Evolutionary conservation across 2,888 invertebrate species (phyloP), one percentile per base, ranked within the genome.

Genomic region (Terebella lapidaria): DNA sequence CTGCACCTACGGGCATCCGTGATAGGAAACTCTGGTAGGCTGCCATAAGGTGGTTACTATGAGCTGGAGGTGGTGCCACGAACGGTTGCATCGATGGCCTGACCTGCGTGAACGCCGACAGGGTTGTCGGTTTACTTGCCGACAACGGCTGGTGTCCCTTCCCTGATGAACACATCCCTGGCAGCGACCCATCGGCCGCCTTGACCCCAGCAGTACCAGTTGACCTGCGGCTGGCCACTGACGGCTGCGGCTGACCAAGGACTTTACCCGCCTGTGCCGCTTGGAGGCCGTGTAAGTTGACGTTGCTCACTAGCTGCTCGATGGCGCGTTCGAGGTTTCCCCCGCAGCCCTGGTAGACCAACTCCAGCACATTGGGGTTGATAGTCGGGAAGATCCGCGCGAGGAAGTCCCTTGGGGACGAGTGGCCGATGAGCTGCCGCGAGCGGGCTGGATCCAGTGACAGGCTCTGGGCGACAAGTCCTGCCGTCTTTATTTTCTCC

Each of bases 301-400:
- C 27, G 30, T 53, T 56, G 35, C 54, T 59, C 26, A 59, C 70
- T 1, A 74, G 54, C 47, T 72, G 72, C 56, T 73, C 70, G n/a
- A 73, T 72, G 10, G 72, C 68, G 24, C 64, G 53, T 54, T 72
- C 72, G 46, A 74, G 61, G 53, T 71, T 70, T 0, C 73, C 71
- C 0, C 72, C 73, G 54, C 73, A 72, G 1, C 72, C 73, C 54
- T 74, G 74, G 70, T 69, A 74, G 18, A 73, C 69, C 18, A 74
- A 60, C 55, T 75, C 74, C 42, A 74, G 60, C 3, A 73, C 65
- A 55, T 69, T 71, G 3, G 71, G 68, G 56, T 73, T 74, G 35
- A 71, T 66, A 3, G 60, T 42, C 3, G 75, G 75, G 56, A 75
- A 75, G 18, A 73, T 69, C 57, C 70, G 59, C 26, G 68, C 68